These are phyloP conservation scores for Drosophila aff. DNA, from an alignment of 1,140 invertebrate genomes.

Conservation along the genomic window DNA sequence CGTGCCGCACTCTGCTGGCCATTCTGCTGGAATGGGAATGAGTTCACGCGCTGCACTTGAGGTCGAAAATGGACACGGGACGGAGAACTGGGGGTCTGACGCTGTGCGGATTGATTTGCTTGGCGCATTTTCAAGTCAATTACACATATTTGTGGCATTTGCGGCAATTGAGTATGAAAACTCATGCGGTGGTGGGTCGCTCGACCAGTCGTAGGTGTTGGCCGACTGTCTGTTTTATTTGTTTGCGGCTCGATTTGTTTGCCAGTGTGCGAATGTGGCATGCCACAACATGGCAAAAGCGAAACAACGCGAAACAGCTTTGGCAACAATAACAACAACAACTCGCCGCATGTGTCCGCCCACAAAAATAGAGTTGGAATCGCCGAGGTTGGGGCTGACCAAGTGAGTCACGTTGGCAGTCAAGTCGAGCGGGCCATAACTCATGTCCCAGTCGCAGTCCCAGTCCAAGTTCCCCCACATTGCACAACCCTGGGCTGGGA, in stretches of 20 bases:
- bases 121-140: slow-evolving; percentile 80
- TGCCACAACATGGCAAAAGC: slow-evolving; percentile 62
- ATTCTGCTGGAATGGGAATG: slow-evolving; percentile 66
- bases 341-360: slow-evolving; percentile 71
- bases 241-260: slow-evolving; percentile 36
- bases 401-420: slow-evolving; percentile 77
- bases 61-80: slow-evolving; percentile 55
- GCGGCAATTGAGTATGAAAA: slow-evolving; percentile 78
- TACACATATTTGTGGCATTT: slow-evolving; percentile 83
- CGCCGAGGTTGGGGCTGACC: slow-evolving; percentile 50
- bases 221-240: slow-evolving; percentile 67
- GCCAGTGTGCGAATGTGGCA: slow-evolving; percentile 54
- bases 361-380: slow-evolving; percentile 43
- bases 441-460: slow-evolving; percentile 49
- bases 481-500: slow-evolving; percentile 39
- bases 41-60: slow-evolving; percentile 81
- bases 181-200: slow-evolving; percentile 77
- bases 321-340: not conserved
- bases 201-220: slow-evolving; percentile 65
- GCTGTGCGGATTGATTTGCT: slow-evolving; percentile 75
- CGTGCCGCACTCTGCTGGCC: slow-evolving; percentile 50
- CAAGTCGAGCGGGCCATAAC: slow-evolving; percentile 61
- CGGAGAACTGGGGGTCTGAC: slow-evolving; percentile 21
- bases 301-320: slow-evolving; percentile 10
- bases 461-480: slow-evolving; percentile 6